Base-by-base conservation (phyloP, 2,797 vertebrate species). In the Ibycter americanus region DNA sequence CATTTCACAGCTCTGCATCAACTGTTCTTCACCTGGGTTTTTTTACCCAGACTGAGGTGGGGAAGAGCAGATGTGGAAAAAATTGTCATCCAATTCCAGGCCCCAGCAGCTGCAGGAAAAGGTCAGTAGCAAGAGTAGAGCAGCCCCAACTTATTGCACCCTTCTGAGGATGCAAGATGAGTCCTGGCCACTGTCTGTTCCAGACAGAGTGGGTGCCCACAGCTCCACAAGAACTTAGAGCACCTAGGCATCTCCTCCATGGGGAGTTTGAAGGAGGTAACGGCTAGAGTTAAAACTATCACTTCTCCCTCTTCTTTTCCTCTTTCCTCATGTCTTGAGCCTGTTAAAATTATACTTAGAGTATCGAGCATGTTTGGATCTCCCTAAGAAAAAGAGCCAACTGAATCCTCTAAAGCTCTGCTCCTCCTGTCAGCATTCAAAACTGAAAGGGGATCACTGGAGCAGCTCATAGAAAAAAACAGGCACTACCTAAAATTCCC, bases 91-190 rank as follows among this genome's bases (percentile, higher is more conserved):
- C 21, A 66, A 51, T 36, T 70, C 29, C 46, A 62, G 29, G 32
- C 19, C 23, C 8, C 62, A 58, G 46, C 4, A 89, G 34, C 12
- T 19, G 46, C 21, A 44, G 20, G 6, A 11, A 51, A 77, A 77
- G 42, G 27, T 47, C 32, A 62, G 26, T 1, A 77, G 15, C 21
- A 59, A 89, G 11, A 0, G 2, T 0, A 44, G 49, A 56, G 40
- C 18, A 81, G 25, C 12, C 12, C 12, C 25, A 88, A 21, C 18
- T 12, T 40, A 59, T 9, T 29, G 17, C 7, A 83, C 6, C 27
- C 15, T 62, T 58, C 44, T 61, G 22, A 68, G 54, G 40, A 49
- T 76, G 20, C n/a, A 54, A 67, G 29, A 31, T 0, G 9, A 74
- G 55, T 51, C 52, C 47, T 31, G n/a, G 21, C 3, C 40, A 51